Conservation (phyloP, 2,797 vertebrate genomes). For the Rhinichthys osculus region DNA sequence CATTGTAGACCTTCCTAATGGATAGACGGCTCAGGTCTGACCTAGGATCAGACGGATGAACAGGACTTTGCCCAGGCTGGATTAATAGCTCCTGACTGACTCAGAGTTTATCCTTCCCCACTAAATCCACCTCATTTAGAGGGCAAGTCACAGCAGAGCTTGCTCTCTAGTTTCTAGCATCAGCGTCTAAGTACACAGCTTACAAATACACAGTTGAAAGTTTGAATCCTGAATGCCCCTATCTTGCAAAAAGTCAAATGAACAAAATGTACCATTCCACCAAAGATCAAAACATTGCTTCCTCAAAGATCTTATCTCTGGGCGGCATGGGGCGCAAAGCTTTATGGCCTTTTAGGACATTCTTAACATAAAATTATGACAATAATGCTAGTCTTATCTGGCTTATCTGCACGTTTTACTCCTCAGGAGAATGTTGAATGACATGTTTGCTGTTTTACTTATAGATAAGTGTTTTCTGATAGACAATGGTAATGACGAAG, state of each 20-base stretch:
- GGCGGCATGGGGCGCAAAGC: background rate
- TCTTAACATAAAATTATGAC: conserved; percentile 10
- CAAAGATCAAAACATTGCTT: background rate
- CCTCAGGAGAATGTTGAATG: background rate
- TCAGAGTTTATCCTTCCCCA: conserved; percentile 62
- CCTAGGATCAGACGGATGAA: conserved; percentile 66
- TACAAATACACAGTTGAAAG: conserved; percentile 1
- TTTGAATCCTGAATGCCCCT: background rate
- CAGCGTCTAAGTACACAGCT: conserved; percentile 23
- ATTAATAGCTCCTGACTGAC: conserved; percentile 71
- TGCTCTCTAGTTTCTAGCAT: conserved; percentile 18
- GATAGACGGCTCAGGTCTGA: conserved; percentile 67
- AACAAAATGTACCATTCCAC: background rate
- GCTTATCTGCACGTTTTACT: background rate
- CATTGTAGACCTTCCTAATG: conserved; percentile 62
- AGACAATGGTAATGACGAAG: background rate
- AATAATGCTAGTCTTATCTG: background rate
- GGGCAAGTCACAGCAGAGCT: conserved; percentile 22
- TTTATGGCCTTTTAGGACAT: conserved; percentile 8
- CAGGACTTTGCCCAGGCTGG: conserved; percentile 63
- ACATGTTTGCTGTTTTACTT: background rate
- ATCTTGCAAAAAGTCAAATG: background rate
- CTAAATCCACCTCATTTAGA: conserved; percentile 69
- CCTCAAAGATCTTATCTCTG: background rate
- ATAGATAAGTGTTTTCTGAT: background rate